Evolutionary conservation across 2,888 invertebrate genomes (phyloP).

Genomic region (Harmothoe impar): DNA sequence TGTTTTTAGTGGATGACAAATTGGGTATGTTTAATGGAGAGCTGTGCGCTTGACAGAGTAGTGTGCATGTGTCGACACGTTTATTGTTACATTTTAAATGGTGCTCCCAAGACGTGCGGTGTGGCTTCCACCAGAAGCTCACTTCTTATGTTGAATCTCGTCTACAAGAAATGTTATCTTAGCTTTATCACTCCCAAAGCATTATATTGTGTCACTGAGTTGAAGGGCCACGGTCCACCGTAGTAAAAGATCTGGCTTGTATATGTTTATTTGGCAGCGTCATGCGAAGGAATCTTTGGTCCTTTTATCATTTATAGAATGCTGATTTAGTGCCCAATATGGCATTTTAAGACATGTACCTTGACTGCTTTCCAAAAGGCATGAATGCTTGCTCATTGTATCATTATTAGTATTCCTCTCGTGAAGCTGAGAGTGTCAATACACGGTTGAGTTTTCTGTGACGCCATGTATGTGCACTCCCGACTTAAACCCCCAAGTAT

Average conservation of each 20-base stretch:
- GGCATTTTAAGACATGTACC: background rate
- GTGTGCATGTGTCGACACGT: background rate
- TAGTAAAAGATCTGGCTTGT: slow-evolving; percentile 17
- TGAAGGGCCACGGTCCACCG: background rate
- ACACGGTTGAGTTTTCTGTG: background rate
- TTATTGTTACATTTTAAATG: slow-evolving; percentile 7
- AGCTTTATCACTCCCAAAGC: background rate
- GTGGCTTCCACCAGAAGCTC: background rate
- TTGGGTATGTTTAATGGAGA: background rate
- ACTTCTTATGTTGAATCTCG: background rate
- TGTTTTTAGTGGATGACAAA: background rate
- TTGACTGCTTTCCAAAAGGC: background rate
- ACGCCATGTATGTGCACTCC: background rate
- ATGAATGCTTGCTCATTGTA: background rate
- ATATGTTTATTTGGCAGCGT: background rate
- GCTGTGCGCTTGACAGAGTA: background rate
- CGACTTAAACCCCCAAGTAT: background rate
- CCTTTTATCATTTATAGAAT: background rate
- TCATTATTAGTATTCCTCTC: background rate
- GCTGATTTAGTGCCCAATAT: background rate
- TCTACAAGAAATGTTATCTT: background rate
- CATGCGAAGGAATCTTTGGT: background rate
- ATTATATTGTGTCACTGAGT: background rate
- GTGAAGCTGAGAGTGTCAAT: background rate
- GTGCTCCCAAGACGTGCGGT: background rate